Percentiles rank a stretch among this genome's conserved stretches.
Conservation (phyloP, 92 coral and sea anemone species). For the Siderastrea siderea region DNA sequence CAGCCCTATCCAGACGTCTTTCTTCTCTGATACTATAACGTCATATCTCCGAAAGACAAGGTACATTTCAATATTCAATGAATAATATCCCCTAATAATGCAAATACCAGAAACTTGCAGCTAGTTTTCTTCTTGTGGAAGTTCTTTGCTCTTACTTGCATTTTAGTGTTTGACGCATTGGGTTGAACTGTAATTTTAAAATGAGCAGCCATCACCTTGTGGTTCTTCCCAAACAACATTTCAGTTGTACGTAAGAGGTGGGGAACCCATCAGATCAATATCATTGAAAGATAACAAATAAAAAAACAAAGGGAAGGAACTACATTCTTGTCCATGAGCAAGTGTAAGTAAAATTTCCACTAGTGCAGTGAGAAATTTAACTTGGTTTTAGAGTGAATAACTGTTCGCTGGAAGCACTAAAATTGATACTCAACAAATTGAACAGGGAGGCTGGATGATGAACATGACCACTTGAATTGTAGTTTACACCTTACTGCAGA, state of each 20-base stretch:
- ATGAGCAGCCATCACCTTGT: conserved; percentile 61
- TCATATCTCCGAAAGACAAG: conserved; percentile 43
- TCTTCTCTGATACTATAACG: conserved; percentile 46
- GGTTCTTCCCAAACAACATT: conserved; percentile 56
- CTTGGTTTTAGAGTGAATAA: no score
- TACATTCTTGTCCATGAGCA: conserved; percentile 22
- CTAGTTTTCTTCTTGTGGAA: conserved; percentile 51
- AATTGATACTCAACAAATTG: no score
- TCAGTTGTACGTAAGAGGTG: conserved; percentile 57
- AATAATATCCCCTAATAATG: conserved; percentile 49
- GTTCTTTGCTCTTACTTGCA: conserved; percentile 57
- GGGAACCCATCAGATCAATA: conserved; percentile 58
- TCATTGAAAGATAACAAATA: not conserved
- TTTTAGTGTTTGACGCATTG: conserved; percentile 28
- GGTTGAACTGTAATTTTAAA: conserved; percentile 58
- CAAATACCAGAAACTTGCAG: conserved; percentile 52
- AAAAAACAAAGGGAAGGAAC: conserved; percentile 22
- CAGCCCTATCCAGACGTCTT: conserved; percentile 42
- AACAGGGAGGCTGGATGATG: no score
- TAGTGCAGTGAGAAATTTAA: not conserved
- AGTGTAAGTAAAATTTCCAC: conserved; percentile 2
- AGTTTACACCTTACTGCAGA: no score
- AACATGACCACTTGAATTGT: no score
- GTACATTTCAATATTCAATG: conserved; percentile 43
- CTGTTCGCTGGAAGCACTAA: no score